These are phyloP conservation scores for Chelonus formosanus DNA, from an alignment of 2,888 invertebrate genomes.

Conservation along the genomic window DNA sequence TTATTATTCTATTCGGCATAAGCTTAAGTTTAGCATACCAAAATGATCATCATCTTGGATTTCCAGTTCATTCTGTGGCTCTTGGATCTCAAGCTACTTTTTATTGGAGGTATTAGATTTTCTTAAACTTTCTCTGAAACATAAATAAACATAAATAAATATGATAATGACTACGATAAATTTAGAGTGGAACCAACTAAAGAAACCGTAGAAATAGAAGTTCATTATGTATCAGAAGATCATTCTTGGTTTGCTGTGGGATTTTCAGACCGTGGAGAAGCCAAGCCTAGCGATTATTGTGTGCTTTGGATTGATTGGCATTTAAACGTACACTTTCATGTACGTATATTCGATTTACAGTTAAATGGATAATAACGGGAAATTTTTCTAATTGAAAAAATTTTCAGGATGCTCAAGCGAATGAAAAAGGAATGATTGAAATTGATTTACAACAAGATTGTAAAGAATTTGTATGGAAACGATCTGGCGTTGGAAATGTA, in stretches of 20 bases:
- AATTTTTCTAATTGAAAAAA: slow-evolving; percentile 18
- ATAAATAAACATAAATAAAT: background rate
- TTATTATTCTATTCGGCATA: slow-evolving; percentile 31
- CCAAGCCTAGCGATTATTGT: slow-evolving; percentile 81
- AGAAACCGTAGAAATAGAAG: slow-evolving; percentile 52
- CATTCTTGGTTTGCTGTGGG: slow-evolving; percentile 83
- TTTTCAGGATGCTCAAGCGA: slow-evolving; percentile 77
- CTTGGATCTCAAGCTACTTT: slow-evolving; percentile 59
- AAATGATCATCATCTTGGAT: slow-evolving; percentile 2
- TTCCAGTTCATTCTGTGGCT: slow-evolving; percentile 53
- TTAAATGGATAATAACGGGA: no score
- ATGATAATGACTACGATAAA: background rate
- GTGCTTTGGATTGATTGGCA: slow-evolving; percentile 80
- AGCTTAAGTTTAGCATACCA: slow-evolving; percentile 4
- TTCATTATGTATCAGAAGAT: slow-evolving; percentile 55
- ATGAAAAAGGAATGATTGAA: slow-evolving; percentile 72
- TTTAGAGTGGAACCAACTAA: slow-evolving; percentile 54
- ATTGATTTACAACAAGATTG: slow-evolving; percentile 82
- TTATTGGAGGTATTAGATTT: slow-evolving; percentile 56
- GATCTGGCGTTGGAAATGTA: slow-evolving; percentile 66
- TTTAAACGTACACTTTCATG: slow-evolving; percentile 69
- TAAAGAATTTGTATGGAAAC: slow-evolving; percentile 68
- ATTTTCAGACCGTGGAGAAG: slow-evolving; percentile 83
- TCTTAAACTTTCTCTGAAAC: slow-evolving; percentile 7
- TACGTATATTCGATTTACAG: slow-evolving; percentile 45